phyloP scores from a whole-genome alignment of 2,113 vertebrate species.

The Mohoua ochrocephala region DNA sequence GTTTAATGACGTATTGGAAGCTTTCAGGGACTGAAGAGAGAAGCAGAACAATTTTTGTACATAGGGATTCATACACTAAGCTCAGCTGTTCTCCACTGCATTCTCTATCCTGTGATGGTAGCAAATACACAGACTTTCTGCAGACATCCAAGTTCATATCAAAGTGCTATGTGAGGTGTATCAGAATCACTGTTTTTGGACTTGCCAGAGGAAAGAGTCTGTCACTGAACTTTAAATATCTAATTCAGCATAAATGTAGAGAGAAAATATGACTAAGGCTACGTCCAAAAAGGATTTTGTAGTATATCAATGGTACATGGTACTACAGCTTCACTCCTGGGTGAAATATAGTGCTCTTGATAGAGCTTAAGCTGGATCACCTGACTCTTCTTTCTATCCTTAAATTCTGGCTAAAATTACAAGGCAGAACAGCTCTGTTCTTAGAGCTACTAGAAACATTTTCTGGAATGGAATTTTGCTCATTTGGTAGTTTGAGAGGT shows the following conservation, averaged over 20 bases:
- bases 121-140: background rate
- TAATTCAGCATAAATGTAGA: background rate
- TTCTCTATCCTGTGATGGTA: background rate
- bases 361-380: background rate
- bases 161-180: background rate
- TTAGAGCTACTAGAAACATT: background rate
- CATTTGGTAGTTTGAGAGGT: background rate
- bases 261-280: background rate
- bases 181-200: background rate
- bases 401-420: background rate
- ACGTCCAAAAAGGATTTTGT: background rate
- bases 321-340: background rate
- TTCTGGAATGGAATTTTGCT: background rate
- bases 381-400: background rate
- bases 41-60: background rate
- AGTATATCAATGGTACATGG: background rate
- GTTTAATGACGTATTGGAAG: background rate
- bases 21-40: background rate
- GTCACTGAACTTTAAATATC: background rate
- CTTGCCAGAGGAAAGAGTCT: background rate
- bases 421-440: background rate
- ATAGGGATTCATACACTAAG: background rate
- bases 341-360: background rate
- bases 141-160: background rate
- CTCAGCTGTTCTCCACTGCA: background rate